A percentile compares a stretch with the other conserved stretches of the same genome.
These are phyloP conservation scores for Lathamus discolor DNA, from an alignment of 2,113 vertebrate genomes.

Conservation along the genomic window DNA sequence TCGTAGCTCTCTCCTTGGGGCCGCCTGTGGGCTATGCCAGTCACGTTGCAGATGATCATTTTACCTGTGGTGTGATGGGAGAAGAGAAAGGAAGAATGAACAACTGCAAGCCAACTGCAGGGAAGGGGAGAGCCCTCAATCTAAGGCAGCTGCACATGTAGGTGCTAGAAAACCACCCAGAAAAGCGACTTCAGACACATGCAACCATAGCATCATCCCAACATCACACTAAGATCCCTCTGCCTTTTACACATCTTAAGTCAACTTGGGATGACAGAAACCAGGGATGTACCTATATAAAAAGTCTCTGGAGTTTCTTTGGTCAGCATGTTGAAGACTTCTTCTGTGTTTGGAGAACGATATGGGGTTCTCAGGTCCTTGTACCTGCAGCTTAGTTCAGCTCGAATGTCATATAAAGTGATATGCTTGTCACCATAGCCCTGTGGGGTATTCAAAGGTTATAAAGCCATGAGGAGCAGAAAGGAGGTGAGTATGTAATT, in stretches of 20 bases:
- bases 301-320: slow-evolving; percentile 99
- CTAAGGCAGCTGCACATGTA: background rate
- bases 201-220: background rate
- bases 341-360: slow-evolving; percentile 93
- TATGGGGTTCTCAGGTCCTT: slow-evolving; percentile 94
- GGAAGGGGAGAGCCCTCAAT: background rate
- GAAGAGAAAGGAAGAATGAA: background rate
- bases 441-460: slow-evolving; percentile 64
- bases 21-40: slow-evolving; percentile 94
- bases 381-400: slow-evolving; percentile 96
- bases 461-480: background rate
- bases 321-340: slow-evolving; percentile 97
- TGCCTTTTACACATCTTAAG: background rate
- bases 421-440: slow-evolving; percentile 99
- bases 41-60: slow-evolving; percentile 93
- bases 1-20: slow-evolving; percentile 98
- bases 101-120: background rate
- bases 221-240: background rate
- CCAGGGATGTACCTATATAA: slow-evolving; percentile 86
- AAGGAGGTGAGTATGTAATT: background rate
- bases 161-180: background rate
- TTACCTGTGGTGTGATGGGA: slow-evolving; percentile 79
- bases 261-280: background rate
- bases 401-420: slow-evolving; percentile 96
- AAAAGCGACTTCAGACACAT: background rate